These are phyloP conservation scores for Anolis apletophallus DNA, from an alignment of 2,797 vertebrate genomes.

Conservation along the genomic window DNA sequence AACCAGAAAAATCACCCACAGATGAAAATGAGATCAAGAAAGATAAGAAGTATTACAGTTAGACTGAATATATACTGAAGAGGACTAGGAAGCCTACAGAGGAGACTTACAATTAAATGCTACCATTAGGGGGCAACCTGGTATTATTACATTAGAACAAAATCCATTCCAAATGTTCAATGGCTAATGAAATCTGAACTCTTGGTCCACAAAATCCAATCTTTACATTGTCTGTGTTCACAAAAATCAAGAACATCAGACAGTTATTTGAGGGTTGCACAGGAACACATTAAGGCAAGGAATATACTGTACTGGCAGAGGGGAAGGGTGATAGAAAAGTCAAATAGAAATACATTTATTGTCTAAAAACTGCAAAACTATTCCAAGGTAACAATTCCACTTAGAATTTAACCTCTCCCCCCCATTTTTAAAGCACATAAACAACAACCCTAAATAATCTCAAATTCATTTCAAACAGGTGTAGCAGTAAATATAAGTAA, in stretches of 20 bases:
- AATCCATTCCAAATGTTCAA: not conserved
- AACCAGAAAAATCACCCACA: not conserved
- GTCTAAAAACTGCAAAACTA: not conserved
- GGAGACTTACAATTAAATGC: not conserved
- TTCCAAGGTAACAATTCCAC: not conserved
- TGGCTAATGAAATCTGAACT: conserved; percentile 6
- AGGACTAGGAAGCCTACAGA: not conserved
- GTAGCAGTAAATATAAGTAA: not conserved
- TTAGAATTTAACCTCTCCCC: not conserved
- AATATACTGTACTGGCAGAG: not conserved
- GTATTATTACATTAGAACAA: conserved; percentile 34
- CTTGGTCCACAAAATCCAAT: not conserved
- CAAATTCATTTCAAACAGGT: not conserved
- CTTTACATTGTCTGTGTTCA: not conserved
- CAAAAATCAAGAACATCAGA: not conserved
- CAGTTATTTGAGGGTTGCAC: not conserved
- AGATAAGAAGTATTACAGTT: not conserved
- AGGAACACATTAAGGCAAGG: not conserved
- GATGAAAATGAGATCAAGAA: not conserved
- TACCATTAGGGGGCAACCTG: conserved; percentile 69
- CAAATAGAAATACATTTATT: conserved; percentile 4
- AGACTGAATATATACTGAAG: not conserved
- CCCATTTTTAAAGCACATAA: not conserved
- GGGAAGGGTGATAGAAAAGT: not conserved
- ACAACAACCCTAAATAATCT: not conserved